Conservation (phyloP, 1,140 invertebrate species). For the Hylyphantes graminicola region DNA sequence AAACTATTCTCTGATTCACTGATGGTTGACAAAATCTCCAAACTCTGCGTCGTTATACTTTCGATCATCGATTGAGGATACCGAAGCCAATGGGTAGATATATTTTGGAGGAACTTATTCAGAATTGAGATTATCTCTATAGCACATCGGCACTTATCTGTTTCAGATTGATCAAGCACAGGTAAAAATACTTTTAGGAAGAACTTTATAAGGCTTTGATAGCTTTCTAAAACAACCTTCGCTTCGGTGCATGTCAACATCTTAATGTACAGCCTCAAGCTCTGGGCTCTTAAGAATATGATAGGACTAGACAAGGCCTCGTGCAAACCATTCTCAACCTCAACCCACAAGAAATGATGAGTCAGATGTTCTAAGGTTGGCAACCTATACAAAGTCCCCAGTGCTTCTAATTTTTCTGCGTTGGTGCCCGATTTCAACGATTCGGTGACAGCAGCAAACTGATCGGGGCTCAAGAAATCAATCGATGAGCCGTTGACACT, state of each 20-base stretch:
- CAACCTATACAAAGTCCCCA: slow-evolving; percentile 26
- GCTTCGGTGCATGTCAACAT: slow-evolving; percentile 46
- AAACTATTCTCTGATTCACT: neutral
- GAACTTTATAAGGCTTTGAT: slow-evolving; percentile 39
- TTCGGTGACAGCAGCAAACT: slow-evolving; percentile 14
- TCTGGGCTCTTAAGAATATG: slow-evolving; percentile 25
- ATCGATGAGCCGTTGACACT: slow-evolving; percentile 42
- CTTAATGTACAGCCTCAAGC: slow-evolving; percentile 38
- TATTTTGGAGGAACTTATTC: slow-evolving; percentile 51
- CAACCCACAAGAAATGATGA: slow-evolving; percentile 36
- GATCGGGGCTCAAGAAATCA: slow-evolving; percentile 47
- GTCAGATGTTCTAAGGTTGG: slow-evolving; percentile 46
- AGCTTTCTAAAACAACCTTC: slow-evolving; percentile 51
- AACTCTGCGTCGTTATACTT: slow-evolving; percentile 29
- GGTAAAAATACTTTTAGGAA: slow-evolving; percentile 16
- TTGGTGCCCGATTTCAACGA: slow-evolving; percentile 8
- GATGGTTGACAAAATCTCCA: slow-evolving; percentile 4
- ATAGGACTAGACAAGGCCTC: slow-evolving; percentile 14
- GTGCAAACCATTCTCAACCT: slow-evolving; percentile 33
- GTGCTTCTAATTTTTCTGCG: slow-evolving; percentile 51
- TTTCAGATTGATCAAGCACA: neutral
- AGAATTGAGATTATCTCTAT: slow-evolving; percentile 39
- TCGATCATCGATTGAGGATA: slow-evolving; percentile 48
- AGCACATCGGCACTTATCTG: neutral
- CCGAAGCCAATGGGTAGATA: slow-evolving; percentile 40